Percentiles rank a stretch among this genome's conserved stretches.
phyloP scores from a whole-genome alignment of 1,140 invertebrate genomes.

The Lepidurus couesii region DNA sequence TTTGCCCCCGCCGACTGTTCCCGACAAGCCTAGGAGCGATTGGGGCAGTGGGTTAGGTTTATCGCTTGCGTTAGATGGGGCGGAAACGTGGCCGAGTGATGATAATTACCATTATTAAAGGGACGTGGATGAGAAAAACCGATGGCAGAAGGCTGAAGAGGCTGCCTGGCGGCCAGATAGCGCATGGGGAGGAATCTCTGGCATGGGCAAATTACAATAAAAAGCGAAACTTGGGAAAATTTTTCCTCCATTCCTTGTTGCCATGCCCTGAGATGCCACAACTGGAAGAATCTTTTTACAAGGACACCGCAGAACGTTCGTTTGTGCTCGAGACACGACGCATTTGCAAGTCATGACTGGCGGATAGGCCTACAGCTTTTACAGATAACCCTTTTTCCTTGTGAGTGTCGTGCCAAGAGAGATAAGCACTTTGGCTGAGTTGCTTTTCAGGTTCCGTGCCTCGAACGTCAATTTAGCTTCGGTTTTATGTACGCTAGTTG shows the following conservation, averaged over 20 bases:
- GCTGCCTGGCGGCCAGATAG: neutral
- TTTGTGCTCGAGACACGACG: too few species aligned
- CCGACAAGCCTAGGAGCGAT: neutral
- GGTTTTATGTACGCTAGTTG: too few species aligned
- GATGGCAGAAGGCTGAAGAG: constrained; percentile 17
- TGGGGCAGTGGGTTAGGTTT: neutral
- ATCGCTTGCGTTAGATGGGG: constrained; percentile 7
- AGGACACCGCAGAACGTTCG: too few species aligned
- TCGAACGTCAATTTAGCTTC: too few species aligned
- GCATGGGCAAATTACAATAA: constrained; percentile 3
- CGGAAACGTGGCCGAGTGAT: constrained; percentile 17
- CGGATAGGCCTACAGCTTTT: too few species aligned
- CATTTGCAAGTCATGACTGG: too few species aligned
- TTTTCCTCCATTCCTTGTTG: neutral
- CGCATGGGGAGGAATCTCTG: neutral
- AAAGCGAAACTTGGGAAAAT: neutral
- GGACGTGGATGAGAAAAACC: constrained; percentile 3
- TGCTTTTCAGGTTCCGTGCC: too few species aligned
- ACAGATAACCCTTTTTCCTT: too few species aligned
- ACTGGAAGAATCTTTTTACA: neutral
- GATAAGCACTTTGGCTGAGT: too few species aligned
- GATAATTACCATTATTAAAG: constrained; percentile 6
- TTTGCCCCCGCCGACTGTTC: too few species aligned
- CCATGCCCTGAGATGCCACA: neutral
- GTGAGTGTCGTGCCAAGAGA: too few species aligned